A percentile compares a stretch with the other conserved stretches of the same genome.
Conservation (phyloP, 2,113 vertebrate species). For the Charina bottae region DNA sequence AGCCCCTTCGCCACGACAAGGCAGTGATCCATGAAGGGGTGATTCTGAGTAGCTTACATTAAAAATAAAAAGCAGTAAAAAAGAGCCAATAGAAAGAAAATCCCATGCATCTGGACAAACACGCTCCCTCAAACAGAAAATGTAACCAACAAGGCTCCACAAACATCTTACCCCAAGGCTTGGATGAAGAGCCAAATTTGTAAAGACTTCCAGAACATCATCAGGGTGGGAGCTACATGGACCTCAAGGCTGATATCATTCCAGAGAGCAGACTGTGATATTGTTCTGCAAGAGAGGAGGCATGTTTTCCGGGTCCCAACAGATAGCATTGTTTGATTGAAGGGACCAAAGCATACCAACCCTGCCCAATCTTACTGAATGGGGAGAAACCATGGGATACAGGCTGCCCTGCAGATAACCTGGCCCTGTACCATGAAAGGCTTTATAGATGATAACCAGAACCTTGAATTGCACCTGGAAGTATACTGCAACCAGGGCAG, state of each 20-base stretch:
- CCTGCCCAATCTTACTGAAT: neutral
- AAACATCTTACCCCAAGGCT: neutral
- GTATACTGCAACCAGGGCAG: neutral
- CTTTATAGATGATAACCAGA: neutral
- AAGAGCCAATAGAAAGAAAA: too few species aligned
- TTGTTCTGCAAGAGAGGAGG: too few species aligned
- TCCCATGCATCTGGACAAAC: neutral
- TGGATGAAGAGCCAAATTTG: neutral
- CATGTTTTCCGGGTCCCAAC: neutral
- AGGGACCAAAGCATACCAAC: neutral
- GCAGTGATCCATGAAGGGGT: too few species aligned
- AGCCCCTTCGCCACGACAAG: too few species aligned
- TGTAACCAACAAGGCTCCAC: neutral
- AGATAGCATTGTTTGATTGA: neutral
- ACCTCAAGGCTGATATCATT: too few species aligned
- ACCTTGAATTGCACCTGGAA: too few species aligned
- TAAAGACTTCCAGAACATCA: too few species aligned
- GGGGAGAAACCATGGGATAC: neutral
- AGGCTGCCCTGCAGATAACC: neutral
- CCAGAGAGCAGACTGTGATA: too few species aligned
- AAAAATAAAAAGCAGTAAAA: too few species aligned
- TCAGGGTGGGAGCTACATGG: too few species aligned
- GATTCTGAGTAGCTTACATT: too few species aligned
- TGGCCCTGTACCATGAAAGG: neutral
- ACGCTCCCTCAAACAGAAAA: neutral